Conservation (phyloP, 2,797 vertebrate species). For the Peromyscus attwateri region DNA sequence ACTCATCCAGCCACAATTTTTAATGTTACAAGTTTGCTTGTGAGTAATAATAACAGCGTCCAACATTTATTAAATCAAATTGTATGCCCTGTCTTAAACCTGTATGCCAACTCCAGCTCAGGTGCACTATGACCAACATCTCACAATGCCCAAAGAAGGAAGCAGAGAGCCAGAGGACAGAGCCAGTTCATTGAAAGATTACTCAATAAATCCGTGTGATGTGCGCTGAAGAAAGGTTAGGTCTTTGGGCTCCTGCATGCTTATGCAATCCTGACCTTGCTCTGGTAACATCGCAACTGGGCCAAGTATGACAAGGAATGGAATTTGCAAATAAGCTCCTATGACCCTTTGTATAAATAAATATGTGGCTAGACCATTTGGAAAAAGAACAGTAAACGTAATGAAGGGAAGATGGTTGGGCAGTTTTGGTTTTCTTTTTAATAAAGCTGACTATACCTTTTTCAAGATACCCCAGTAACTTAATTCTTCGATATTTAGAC, state of each 20-base stretch:
- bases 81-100: neutral
- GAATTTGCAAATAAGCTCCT: neutral
- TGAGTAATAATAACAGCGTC: neutral
- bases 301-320: neutral
- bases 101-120: neutral
- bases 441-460: conserved; percentile 1
- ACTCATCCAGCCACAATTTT: neutral
- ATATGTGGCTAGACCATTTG: neutral
- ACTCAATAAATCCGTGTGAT: neutral
- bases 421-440: conserved; percentile 11
- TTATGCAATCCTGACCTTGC: conserved; percentile 51
- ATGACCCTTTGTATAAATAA: conserved; percentile 52
- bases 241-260: neutral
- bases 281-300: neutral
- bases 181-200: neutral
- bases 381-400: neutral
- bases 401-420: neutral
- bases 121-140: neutral
- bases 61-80: neutral
- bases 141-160: neutral
- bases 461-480: neutral
- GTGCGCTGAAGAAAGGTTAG: neutral
- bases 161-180: neutral
- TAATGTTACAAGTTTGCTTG: neutral
- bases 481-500: neutral